Conservation (phyloP, 2,888 invertebrate genomes). For the Acleris sparsana region DNA sequence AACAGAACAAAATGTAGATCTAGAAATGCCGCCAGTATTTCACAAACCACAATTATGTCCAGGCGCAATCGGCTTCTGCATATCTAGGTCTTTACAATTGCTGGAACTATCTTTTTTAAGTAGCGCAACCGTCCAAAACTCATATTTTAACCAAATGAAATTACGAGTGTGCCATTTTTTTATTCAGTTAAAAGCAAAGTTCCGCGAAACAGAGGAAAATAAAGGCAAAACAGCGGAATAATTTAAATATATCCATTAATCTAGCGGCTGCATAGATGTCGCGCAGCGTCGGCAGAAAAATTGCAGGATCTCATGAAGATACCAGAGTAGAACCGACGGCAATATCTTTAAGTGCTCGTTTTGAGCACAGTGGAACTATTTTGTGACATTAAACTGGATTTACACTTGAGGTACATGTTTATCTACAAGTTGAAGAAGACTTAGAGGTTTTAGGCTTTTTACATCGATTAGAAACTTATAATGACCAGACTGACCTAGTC, state of each 20-base stretch:
- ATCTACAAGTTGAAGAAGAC: too few species aligned
- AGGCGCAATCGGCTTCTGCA: too few species aligned
- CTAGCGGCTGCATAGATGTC: conserved; percentile 68
- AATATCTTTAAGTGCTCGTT: conserved; percentile 33
- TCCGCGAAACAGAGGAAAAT: conserved; percentile 52
- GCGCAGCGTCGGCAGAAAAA: conserved; percentile 39
- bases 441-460: too few species aligned
- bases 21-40: too few species aligned
- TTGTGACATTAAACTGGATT: not conserved
- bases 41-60: too few species aligned
- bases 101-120: conserved; percentile 1
- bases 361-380: conserved; percentile 8
- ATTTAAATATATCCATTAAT: conserved; percentile 82
- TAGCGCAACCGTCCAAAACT: not conserved
- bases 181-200: conserved; percentile 30
- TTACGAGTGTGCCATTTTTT: conserved; percentile 16
- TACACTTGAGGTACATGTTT: not conserved
- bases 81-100: not conserved
- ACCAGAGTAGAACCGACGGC: conserved; percentile 19
- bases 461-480: too few species aligned
- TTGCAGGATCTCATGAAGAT: conserved; percentile 31
- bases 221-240: conserved; percentile 65
- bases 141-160: conserved; percentile 13
- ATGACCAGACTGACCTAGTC: too few species aligned
- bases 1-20: too few species aligned